These are phyloP conservation scores for Hirudo medicinalis DNA, from an alignment of 1,140 invertebrate species.

Conservation along the genomic window DNA sequence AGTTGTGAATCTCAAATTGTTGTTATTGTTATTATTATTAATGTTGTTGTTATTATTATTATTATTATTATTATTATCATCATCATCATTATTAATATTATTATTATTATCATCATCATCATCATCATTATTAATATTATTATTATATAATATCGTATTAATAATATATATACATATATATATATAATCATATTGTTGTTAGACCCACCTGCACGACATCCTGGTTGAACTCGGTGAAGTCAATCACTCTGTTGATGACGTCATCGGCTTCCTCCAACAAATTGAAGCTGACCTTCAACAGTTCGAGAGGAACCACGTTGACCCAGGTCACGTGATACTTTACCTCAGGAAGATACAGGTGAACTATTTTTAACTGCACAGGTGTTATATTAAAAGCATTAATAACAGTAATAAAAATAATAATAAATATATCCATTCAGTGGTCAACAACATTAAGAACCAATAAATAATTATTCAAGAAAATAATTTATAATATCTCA, in stretches of 20 bases:
- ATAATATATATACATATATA: no score
- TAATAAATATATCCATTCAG: no score
- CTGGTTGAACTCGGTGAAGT: slow-evolving; percentile 85
- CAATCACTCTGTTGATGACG: slow-evolving; percentile 82
- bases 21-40: no score
- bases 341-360: slow-evolving; percentile 86
- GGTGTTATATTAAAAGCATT: no score
- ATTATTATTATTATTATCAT: no score
- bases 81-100: neutral
- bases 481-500: no score
- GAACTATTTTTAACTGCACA: slow-evolving; percentile 2
- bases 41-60: no score
- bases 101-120: neutral
- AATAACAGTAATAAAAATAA: no score
- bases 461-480: no score
- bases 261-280: slow-evolving; percentile 50
- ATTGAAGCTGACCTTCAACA: slow-evolving; percentile 42
- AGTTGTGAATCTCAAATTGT: no score
- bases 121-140: neutral
- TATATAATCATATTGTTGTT: no score
- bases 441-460: no score
- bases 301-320: slow-evolving; percentile 67
- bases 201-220: slow-evolving; percentile 73
- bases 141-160: neutral
- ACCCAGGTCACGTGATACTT: slow-evolving; percentile 84